These are phyloP conservation scores for Notiomystis cincta DNA, from an alignment of 2,113 vertebrate genomes.

Conservation along the genomic window DNA sequence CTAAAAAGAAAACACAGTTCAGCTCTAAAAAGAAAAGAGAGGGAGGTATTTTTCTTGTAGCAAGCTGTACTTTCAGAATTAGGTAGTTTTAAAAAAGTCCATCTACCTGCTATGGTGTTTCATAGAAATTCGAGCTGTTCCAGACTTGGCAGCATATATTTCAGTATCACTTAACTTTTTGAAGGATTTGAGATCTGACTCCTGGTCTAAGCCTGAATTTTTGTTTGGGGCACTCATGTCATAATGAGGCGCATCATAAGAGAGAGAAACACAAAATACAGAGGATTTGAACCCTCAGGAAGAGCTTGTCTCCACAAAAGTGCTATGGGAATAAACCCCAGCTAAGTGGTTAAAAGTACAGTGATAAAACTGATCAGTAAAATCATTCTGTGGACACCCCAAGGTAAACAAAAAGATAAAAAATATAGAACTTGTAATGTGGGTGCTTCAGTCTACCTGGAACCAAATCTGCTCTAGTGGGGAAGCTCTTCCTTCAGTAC, in stretches of 20 bases:
- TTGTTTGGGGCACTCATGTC: background rate
- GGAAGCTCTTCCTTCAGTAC: background rate
- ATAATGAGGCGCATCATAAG: background rate
- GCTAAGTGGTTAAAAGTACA: accelerated
- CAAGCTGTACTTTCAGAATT: background rate
- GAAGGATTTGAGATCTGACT: background rate
- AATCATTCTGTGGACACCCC: background rate
- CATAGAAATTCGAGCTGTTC: background rate
- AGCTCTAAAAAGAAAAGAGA: background rate
- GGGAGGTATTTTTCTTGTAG: background rate
- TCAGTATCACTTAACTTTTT: background rate
- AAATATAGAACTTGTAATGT: background rate
- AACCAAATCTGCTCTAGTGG: background rate
- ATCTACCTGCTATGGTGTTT: background rate
- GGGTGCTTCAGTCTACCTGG: background rate
- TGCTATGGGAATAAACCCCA: accelerated
- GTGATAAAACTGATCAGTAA: background rate
- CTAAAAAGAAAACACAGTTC: background rate
- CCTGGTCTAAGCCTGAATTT: background rate
- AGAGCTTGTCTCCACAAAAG: background rate
- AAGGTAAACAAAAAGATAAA: background rate
- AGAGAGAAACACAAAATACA: background rate
- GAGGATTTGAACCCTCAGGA: background rate
- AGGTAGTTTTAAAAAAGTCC: background rate
- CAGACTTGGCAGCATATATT: background rate